phyloP scores from a whole-genome alignment of 2,888 invertebrate genomes.

The Sthenelais limicola region DNA sequence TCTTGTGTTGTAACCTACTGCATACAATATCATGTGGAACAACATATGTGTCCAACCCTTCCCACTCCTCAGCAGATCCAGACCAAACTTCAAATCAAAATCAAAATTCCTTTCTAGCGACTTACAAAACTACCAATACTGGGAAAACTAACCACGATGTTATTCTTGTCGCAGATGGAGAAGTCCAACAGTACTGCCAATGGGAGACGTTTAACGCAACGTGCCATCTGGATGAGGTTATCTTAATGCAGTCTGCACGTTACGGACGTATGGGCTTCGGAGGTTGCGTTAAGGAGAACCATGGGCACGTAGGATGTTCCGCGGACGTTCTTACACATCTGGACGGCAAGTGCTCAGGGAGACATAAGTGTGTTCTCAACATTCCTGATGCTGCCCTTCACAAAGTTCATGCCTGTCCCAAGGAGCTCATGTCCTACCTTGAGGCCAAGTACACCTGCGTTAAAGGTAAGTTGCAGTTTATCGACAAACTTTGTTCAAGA shows the following conservation, averaged over 20 bases:
- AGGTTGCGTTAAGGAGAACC: constrained; percentile 26
- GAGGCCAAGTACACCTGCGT: constrained; percentile 35
- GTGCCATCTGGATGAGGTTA: constrained; percentile 26
- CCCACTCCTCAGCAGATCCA: too few species aligned
- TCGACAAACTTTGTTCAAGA: too few species aligned
- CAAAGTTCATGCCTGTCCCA: constrained; percentile 30
- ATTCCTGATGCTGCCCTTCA: constrained; percentile 15
- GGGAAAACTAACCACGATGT: constrained; percentile 19
- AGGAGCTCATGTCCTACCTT: constrained; percentile 42
- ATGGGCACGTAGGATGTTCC: constrained; percentile 40
- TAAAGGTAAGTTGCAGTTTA: constrained; percentile 37
- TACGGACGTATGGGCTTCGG: constrained; percentile 38
- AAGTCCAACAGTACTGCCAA: constrained; percentile 36
- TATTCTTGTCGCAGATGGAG: constrained; percentile 33
- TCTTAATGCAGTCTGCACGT: constrained; percentile 25
- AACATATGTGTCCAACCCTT: too few species aligned
- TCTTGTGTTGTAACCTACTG: too few species aligned
- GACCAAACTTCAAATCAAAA: too few species aligned
- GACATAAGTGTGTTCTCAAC: constrained; percentile 24
- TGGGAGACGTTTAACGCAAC: constrained; percentile 39
- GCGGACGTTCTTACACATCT: constrained; percentile 35
- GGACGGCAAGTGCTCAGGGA: constrained; percentile 30
- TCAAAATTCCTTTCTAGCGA: too few species aligned
- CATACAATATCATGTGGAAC: too few species aligned
- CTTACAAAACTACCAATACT: too few species aligned